Base-by-base conservation (phyloP, 2,113 vertebrate genomes). In the Chamaea fasciata region DNA sequence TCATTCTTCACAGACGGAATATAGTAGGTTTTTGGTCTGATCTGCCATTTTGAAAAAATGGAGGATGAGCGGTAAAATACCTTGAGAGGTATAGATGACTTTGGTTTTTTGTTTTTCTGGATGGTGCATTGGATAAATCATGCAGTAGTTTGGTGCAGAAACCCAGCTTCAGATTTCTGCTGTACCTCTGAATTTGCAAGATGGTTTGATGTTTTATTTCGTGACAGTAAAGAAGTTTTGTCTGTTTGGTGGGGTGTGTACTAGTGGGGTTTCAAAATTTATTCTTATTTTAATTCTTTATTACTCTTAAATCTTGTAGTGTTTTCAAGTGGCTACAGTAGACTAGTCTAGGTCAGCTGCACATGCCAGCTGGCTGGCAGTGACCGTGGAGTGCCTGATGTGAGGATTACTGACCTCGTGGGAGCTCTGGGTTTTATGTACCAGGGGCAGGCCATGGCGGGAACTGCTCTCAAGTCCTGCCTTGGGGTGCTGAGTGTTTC, bases 381-480 rank as follows among this genome's bases (percentile, higher is more conserved):
- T 71, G 46, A 11, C 41, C 7, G 12, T 47, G 27, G 9, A 60
- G 76, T 21, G 35, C 12, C 1, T 56, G 27, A 5, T 10, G 26
- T 50, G 24, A 41, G 64, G 21, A 9, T 44, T 31, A 3, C 24
- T 27, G 23, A 11, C 46, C 23, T 59, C 3, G 0, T 31, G 11
- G 42, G 59, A 71, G 15, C 52, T 9, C 13, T 53, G 46, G 24
- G 13, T 1, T 62, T 73, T 73, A 15, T 21, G 46, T 53, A 39
- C 19, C 1, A 0, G 9, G 68, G 46, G 5, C 15, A 52, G 26
- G 26, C 20, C 35, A 6, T 1, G 27, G 27, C 7, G 42, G 35
- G 28, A 56, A 2, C 16, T 42, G 10, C 57, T 60, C 41, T 70
- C 12, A 7, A 8, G 19, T 59, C 23, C 49, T 57, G 24, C 23